These are phyloP conservation scores for Alligator mississippiensis DNA, from an alignment of 2,113 vertebrate genomes.

Conservation along the genomic window DNA sequence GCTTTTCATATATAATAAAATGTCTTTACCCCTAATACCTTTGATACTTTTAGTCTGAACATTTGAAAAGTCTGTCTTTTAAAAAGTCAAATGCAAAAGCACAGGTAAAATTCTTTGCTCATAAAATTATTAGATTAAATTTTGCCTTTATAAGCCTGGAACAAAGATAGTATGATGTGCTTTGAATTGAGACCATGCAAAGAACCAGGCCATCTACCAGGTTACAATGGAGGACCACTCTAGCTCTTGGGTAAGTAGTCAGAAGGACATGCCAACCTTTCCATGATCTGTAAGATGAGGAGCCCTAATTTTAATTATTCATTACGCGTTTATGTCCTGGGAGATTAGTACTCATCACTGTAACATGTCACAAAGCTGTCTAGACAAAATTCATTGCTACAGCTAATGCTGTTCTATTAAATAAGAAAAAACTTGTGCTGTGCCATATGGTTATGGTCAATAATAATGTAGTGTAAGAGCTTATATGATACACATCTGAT, in stretches of 20 bases:
- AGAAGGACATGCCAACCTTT: slow-evolving; percentile 73
- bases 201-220: slow-evolving; percentile 68
- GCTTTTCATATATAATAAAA: slow-evolving; percentile 15
- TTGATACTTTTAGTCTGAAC: slow-evolving; percentile 32
- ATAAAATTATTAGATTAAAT: slow-evolving; percentile 44
- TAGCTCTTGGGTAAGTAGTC: slow-evolving; percentile 66
- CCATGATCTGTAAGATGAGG: slow-evolving; percentile 66
- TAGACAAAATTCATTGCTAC: slow-evolving; percentile 61
- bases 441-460: slow-evolving; percentile 57
- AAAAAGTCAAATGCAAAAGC: slow-evolving; percentile 1
- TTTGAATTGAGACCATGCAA: slow-evolving; percentile 72
- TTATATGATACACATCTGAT: background rate
- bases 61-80: slow-evolving; percentile 23
- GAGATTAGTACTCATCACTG: slow-evolving; percentile 58
- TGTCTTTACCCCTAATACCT: slow-evolving; percentile 9
- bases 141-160: slow-evolving; percentile 46
- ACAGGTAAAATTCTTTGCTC: slow-evolving; percentile 25
- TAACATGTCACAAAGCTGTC: slow-evolving; percentile 62
- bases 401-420: slow-evolving; percentile 27
- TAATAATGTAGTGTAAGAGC: slow-evolving; percentile 8
- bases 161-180: slow-evolving; percentile 50
- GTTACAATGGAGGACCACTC: slow-evolving; percentile 53
- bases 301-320: slow-evolving; percentile 80
- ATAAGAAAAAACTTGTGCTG: background rate
- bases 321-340: slow-evolving; percentile 63